These are phyloP conservation scores for Nannoperca australis DNA, from an alignment of 2,797 vertebrate species.

Conservation along the genomic window DNA sequence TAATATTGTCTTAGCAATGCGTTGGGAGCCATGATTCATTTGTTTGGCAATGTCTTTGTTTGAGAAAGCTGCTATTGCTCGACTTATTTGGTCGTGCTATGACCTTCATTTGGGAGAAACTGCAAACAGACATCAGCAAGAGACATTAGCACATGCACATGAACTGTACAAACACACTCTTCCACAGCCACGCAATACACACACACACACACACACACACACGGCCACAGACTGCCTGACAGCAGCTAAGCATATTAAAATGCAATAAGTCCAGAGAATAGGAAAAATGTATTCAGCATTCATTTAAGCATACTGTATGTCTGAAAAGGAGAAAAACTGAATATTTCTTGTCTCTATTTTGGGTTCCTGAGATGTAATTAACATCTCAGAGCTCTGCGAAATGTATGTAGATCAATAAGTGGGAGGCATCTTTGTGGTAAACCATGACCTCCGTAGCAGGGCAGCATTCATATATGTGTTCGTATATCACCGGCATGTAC, in stretches of 20 bases:
- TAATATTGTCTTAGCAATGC: slow-evolving; percentile 71
- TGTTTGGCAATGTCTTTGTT: slow-evolving; percentile 63
- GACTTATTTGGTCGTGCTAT: slow-evolving; percentile 46
- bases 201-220: not conserved
- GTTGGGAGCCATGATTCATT: slow-evolving; percentile 68
- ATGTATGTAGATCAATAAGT: slow-evolving; percentile 53
- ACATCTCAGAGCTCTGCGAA: slow-evolving; percentile 1
- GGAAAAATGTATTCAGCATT: slow-evolving; percentile 36
- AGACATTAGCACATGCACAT: slow-evolving; percentile 20
- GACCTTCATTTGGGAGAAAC: slow-evolving; percentile 68
- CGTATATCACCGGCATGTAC: slow-evolving; percentile 3
- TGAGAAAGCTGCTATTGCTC: slow-evolving; percentile 49
- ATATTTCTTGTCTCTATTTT: slow-evolving; percentile 4
- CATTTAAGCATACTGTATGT: slow-evolving; percentile 9
- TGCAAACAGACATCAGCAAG: slow-evolving; percentile 39
- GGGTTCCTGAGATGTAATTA: slow-evolving; percentile 9
- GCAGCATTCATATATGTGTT: slow-evolving; percentile 8
- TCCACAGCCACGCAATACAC: slow-evolving; percentile 1
- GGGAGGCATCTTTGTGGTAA: slow-evolving; percentile 17
- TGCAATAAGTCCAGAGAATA: slow-evolving; percentile 20
- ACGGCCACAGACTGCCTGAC: slow-evolving; percentile 10
- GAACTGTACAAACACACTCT: not conserved
- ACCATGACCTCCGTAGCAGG: slow-evolving; percentile 41
- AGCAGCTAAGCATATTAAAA: slow-evolving; percentile 51
- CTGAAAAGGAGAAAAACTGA: slow-evolving; percentile 2